A percentile compares a stretch with the other conserved stretches of the same genome.
These are phyloP conservation scores for Drosophila kikkawai DNA, from an alignment of 1,140 invertebrate species.

Conservation along the genomic window DNA sequence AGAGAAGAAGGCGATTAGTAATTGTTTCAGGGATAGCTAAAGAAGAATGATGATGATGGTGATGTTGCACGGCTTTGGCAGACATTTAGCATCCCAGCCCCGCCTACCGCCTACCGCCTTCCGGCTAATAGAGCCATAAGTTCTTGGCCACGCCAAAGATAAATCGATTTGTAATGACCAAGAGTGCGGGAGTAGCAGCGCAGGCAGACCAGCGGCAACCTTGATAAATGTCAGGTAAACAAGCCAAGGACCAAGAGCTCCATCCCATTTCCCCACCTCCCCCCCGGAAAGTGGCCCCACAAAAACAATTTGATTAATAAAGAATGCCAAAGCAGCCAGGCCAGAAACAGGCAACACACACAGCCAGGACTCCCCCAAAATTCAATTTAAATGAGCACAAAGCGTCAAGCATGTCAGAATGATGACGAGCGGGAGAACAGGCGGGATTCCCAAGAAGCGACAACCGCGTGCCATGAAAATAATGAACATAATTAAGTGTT, in stretches of 20 bases:
- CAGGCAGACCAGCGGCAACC: conserved; percentile 2
- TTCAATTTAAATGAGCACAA: conserved; percentile 80
- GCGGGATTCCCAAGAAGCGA: conserved; percentile 18
- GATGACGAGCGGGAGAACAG: conserved; percentile 23
- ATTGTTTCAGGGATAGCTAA: conserved; percentile 1
- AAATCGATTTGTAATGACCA: conserved; percentile 84
- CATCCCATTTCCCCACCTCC: background rate
- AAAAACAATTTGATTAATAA: conserved; percentile 74
- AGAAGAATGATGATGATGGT: conserved; percentile 61
- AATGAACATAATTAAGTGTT: conserved; percentile 84
- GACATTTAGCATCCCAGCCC: conserved; percentile 24
- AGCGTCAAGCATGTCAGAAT: conserved; percentile 50
- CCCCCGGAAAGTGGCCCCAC: conserved; percentile 33
- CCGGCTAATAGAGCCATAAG: conserved; percentile 72
- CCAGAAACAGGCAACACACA: background rate
- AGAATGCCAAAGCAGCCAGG: conserved; percentile 41
- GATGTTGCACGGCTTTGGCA: conserved; percentile 42
- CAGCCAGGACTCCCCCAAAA: conserved; percentile 48
- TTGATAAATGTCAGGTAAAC: conserved; percentile 74
- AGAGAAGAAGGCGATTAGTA: conserved; percentile 39
- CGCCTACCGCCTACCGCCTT: background rate
- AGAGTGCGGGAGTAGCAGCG: conserved; percentile 1
- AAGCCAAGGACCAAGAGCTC: conserved; percentile 31
- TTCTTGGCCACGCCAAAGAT: conserved; percentile 61
- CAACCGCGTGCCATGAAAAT: conserved; percentile 80